phyloP scores from a whole-genome alignment of 1,140 invertebrate genomes.

The Drosophila pruinosa region DNA sequence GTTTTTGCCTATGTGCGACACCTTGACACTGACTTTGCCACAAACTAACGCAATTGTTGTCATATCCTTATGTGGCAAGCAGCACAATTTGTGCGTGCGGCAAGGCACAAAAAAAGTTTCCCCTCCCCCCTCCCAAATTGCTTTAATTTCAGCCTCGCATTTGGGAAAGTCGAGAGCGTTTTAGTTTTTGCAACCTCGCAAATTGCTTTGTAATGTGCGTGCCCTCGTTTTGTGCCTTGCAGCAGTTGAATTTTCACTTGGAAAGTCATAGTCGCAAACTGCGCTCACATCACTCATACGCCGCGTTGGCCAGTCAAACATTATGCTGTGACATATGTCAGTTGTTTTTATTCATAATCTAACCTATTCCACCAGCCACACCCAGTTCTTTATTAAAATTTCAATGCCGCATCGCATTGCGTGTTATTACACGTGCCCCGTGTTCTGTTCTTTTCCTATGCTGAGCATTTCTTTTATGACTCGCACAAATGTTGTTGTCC shows the following conservation, averaged over 20 bases:
- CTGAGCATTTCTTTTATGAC: slow-evolving; percentile 4
- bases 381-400: slow-evolving; percentile 14
- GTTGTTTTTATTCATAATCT: neutral
- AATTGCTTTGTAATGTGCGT: slow-evolving; percentile 78
- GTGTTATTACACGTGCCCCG: slow-evolving; percentile 18
- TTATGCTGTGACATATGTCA: slow-evolving; percentile 18
- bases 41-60: slow-evolving; percentile 30
- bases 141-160: slow-evolving; percentile 56
- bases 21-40: slow-evolving; percentile 71
- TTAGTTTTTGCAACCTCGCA: slow-evolving; percentile 47
- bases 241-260: slow-evolving; percentile 62
- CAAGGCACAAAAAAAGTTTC: slow-evolving; percentile 3
- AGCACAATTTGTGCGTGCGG: slow-evolving; percentile 15
- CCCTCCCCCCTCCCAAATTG: slow-evolving; percentile 49
- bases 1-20: slow-evolving; percentile 30
- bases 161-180: slow-evolving; percentile 54
- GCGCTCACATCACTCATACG: slow-evolving; percentile 42
- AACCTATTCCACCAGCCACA: neutral
- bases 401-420: slow-evolving; percentile 27
- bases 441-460: slow-evolving; percentile 11
- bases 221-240: slow-evolving; percentile 65
- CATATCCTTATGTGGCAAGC: slow-evolving; percentile 19
- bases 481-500: slow-evolving; percentile 19
- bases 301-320: slow-evolving; percentile 4
- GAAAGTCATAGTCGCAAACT: slow-evolving; percentile 64